phyloP scores from a whole-genome alignment of 2,113 vertebrate species.

The Lamprotornis superbus region DNA sequence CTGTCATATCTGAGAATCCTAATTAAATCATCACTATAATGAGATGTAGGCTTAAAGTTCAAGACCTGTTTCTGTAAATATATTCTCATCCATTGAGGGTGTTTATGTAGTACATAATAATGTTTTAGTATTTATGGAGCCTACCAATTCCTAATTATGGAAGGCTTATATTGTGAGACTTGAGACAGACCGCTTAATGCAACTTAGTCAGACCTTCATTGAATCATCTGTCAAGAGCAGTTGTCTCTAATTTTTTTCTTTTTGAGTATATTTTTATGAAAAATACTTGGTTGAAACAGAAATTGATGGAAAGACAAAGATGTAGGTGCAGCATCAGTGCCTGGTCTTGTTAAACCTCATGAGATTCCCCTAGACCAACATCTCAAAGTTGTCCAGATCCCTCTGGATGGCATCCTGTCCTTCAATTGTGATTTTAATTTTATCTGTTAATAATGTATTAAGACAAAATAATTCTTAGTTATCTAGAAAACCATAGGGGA shows the following conservation, averaged over 20 bases:
- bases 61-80: neutral
- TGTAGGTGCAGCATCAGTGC: neutral
- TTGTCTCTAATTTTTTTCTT: neutral
- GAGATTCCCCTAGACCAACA: too few species aligned
- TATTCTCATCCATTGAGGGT: neutral
- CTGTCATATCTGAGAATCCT: neutral
- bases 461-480: rapidly evolving
- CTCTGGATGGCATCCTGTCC: neutral
- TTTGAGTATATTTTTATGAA: neutral
- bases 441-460: neutral
- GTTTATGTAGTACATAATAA: neutral
- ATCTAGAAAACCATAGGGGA: neutral
- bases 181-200: neutral
- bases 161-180: neutral
- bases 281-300: neutral
- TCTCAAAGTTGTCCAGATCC: neutral
- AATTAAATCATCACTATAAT: neutral
- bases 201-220: neutral
- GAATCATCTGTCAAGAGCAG: neutral
- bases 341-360: neutral
- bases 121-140: neutral
- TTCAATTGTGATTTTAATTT: neutral
- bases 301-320: neutral
- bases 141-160: neutral
- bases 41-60: neutral